These are phyloP conservation scores for Hyla sarda DNA, from an alignment of 2,113 vertebrate genomes.

Conservation along the genomic window DNA sequence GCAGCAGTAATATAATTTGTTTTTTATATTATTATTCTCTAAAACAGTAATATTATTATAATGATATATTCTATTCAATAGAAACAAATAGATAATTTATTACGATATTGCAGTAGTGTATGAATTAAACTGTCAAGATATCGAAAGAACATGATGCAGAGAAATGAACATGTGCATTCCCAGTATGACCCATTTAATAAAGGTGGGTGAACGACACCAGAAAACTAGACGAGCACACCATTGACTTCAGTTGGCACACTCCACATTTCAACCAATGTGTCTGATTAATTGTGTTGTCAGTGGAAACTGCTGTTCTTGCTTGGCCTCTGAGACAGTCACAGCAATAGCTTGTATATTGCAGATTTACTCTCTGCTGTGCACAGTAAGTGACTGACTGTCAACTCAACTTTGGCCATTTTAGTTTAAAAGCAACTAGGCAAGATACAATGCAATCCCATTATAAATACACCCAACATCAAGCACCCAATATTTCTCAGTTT, in stretches of 20 bases:
- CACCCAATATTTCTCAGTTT: too few species aligned
- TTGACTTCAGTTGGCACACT: constrained; percentile 19
- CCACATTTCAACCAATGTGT: constrained; percentile 15
- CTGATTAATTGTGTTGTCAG: constrained; percentile 38
- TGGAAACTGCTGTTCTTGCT: constrained; percentile 29
- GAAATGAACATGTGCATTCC: constrained; percentile 3
- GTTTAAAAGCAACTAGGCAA: not conserved
- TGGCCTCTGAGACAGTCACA: constrained; percentile 34
- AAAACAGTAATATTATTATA: too few species aligned
- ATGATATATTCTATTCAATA: too few species aligned
- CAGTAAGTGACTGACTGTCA: constrained; percentile 35
- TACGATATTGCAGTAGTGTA: not conserved
- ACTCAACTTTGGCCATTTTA: constrained; percentile 20
- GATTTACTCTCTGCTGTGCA: constrained; percentile 36
- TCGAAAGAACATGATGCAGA: not conserved
- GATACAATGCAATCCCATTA: not conserved
- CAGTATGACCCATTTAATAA: constrained; percentile 13
- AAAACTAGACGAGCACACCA: constrained; percentile 2
- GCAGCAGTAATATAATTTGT: too few species aligned
- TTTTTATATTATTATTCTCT: too few species aligned
- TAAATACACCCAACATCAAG: not conserved
- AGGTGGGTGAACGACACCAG: constrained; percentile 4
- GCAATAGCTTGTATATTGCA: constrained; percentile 36
- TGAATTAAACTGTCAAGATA: not conserved
- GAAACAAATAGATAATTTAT: too few species aligned